These are phyloP conservation scores for Luidia sarsii DNA, from an alignment of 53 echinoderm and acorn worm genomes.

Conservation along the genomic window DNA sequence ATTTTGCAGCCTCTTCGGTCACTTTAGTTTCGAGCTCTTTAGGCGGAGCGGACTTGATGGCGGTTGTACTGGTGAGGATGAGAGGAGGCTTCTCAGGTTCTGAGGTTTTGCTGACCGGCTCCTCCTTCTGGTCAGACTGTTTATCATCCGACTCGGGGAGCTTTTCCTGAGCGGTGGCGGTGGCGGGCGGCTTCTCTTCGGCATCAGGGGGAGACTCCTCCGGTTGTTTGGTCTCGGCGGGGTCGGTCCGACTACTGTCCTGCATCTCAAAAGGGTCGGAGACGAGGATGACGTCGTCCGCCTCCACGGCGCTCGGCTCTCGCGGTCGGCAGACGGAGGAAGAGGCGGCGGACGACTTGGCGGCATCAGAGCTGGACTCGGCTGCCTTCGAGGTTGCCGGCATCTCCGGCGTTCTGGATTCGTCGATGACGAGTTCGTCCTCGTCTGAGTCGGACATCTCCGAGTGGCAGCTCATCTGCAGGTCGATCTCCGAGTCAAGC, in stretches of 20 bases:
- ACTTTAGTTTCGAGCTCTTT: too few species aligned
- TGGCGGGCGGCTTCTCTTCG: background rate
- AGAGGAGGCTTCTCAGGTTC: too few species aligned
- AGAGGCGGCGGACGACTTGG: too few species aligned
- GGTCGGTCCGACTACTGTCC: background rate
- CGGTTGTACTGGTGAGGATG: too few species aligned
- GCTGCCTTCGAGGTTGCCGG: background rate
- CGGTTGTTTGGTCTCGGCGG: background rate
- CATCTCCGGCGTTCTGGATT: background rate
- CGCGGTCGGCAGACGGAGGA: too few species aligned
- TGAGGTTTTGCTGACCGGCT: too few species aligned
- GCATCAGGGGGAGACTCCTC: background rate
- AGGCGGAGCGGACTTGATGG: too few species aligned
- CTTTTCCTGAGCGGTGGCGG: background rate
- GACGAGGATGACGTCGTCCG: conserved; percentile 27
- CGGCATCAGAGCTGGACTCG: background rate
- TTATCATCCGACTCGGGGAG: background rate
- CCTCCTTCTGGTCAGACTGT: background rate
- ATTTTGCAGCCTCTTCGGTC: too few species aligned
- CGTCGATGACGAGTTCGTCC: conserved; percentile 44
- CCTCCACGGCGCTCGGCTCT: too few species aligned
- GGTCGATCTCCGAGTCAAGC: conserved; percentile 33
- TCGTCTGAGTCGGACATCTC: conserved; percentile 50
- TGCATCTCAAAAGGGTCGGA: conserved; percentile 32
- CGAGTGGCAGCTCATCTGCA: conserved; percentile 40